Evolutionary conservation across 2,888 invertebrate genomes (phyloP), one percentile per base, ranked within the genome.

Genomic region (Perizoma flavofasciatum): DNA sequence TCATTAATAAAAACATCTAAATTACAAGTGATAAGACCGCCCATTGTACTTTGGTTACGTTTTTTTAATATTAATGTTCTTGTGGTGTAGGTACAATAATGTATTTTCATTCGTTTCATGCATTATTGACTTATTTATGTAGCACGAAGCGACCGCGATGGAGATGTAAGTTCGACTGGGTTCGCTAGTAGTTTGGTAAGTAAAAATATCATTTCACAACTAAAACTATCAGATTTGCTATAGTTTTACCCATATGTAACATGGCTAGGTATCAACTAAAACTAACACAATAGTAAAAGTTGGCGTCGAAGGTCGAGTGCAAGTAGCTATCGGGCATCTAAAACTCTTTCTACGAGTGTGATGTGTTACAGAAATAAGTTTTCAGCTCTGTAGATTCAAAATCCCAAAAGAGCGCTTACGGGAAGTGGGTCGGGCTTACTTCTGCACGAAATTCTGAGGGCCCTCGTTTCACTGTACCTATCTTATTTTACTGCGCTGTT

Each of bases 351-450:
- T 66, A 68, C 70, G 74, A 79, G 74, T 79, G 79, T 75, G 71
- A 75, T 75, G 75, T 66, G 72, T 73, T 75, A 79, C 74, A 71
- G 69, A 71, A 75, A 76, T 75, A 79, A 79, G 75, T 79, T 81
- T 73, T 70, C 67, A 71, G 64, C 70, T 63, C 64, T 68, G 67
- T 70, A 73, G 74, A 73, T 75, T 75, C 72, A 70, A 74, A 74
- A 74, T 78, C 80, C 75, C 78, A 69, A 75, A 78, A 80, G 78
- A 71, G 75, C 70, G 74, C 76, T 76, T 74, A 70, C 61, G 62
- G 73, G 71, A 78, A 78, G 76, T 77, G 73, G 74, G 65, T 67
- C 64, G 67, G 68, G 69, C 72, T 67, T 74, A 69, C 72, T 73
- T 72, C 67, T 68, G 70, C 70, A 63, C 59, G 57, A 71, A 73